Conservation (phyloP, 2,113 vertebrate species). For the Poicephalus gulielmi region DNA sequence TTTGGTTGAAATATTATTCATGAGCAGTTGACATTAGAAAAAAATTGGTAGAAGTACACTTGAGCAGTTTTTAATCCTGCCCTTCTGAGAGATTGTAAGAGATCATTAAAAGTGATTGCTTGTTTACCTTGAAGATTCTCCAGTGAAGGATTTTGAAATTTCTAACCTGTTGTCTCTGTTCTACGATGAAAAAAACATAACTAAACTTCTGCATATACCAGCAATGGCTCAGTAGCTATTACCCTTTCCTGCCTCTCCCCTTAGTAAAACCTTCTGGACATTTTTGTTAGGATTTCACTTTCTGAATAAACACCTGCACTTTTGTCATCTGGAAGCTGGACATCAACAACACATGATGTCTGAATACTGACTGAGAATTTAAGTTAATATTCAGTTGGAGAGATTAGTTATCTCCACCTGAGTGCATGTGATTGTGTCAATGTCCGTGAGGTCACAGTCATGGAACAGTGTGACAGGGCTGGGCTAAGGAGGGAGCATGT, state of each 20-base stretch:
- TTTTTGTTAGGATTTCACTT: neutral
- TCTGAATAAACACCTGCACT: neutral
- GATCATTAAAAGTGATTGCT: neutral
- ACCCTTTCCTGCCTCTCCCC: neutral
- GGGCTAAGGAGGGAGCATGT: neutral
- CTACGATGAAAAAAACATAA: neutral
- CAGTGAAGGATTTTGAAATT: neutral
- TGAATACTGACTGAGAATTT: neutral
- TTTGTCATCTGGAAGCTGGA: neutral
- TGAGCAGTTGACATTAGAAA: neutral
- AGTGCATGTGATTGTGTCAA: fast-evolving
- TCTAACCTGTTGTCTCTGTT: neutral
- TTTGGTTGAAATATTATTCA: neutral
- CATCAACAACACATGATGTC: neutral
- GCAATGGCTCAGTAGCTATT: neutral
- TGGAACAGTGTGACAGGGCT: neutral
- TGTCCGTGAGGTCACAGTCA: neutral
- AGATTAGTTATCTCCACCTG: neutral
- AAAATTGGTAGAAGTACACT: neutral
- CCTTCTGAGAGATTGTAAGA: neutral
- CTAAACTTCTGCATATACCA: neutral
- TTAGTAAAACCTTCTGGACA: neutral
- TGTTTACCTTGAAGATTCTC: neutral
- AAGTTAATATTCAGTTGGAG: neutral
- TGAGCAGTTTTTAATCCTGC: neutral